Base-by-base conservation (phyloP, 2,113 vertebrate species). In the Perca fluviatilis region DNA sequence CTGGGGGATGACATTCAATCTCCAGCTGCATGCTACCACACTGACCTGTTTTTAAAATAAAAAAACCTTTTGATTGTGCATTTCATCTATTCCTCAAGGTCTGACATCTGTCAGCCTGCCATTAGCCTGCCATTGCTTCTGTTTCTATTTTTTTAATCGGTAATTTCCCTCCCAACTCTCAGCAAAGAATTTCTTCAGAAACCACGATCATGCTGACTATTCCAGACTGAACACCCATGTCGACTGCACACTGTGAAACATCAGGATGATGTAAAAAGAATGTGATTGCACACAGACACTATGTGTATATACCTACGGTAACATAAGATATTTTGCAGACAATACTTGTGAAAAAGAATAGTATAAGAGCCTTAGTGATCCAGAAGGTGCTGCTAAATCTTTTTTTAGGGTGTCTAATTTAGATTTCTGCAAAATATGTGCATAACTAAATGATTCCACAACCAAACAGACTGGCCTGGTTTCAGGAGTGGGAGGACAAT, bases 231-330 rank as follows among this genome's bases (percentile, higher is more conserved):
- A 49, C 65, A 16, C 23, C 25, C 23, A 77, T 43, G 69, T 74
- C 40, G 83, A 84, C 77, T 84, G 78, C 40, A 60, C 77, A 79
- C 81, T 86, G 87, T 15, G 85, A 89, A 74, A 66, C 49, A 16
- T 30, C 36, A 63, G 64, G 25, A 19, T 30, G 56, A 15, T 67
- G 65, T 58, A 19, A 66, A 11, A 66, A 53, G 21, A 72, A 1
- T 23, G 23, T 14, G 23, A 30, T 30, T 36, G 16, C 65, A 62
- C 19, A 64, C 14, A 71, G 30, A 71, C 51, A 33, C 16, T 25
- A 2, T 84, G 51, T 83, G 30, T 71, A 73, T 7, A 43, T 21
- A 77, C 25, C n/a, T 16, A 49, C 49, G 73, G 43, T 67, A 71
- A 70, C 30, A 64, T 64, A 66, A 58, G 1, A 58, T 64, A 83